A percentile compares a stretch with the other conserved stretches of the same genome.
Evolutionary conservation across 1,140 invertebrate genomes (phyloP).

Genomic region (Lethocerus indicus): DNA sequence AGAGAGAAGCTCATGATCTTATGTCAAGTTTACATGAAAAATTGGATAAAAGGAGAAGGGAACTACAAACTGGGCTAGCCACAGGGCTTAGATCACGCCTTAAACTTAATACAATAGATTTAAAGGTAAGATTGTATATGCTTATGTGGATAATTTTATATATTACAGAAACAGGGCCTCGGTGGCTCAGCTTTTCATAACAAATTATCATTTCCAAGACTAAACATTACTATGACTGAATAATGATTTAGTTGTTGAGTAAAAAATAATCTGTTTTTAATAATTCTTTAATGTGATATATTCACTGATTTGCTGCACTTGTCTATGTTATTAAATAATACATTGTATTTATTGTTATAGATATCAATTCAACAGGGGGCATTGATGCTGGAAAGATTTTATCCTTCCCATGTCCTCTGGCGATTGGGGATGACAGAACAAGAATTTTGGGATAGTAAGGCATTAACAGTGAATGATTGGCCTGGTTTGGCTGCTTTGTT

Average conservation of each 20-base stretch:
- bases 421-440: constrained; percentile 25
- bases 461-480: constrained; percentile 64
- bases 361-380: constrained; percentile 67
- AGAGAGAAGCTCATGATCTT: constrained; percentile 64
- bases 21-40: constrained; percentile 58
- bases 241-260: neutral
- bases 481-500: constrained; percentile 67
- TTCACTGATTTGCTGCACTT: no score
- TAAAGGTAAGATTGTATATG: constrained; percentile 50
- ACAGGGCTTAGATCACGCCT: constrained; percentile 48
- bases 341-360: constrained; percentile 27
- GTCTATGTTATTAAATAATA: neutral
- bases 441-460: constrained; percentile 71
- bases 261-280: neutral
- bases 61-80: constrained; percentile 51
- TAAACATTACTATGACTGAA: neutral
- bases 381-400: constrained; percentile 62
- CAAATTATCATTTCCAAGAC: neutral
- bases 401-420: constrained; percentile 49
- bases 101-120: constrained; percentile 47
- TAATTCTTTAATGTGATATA: no score
- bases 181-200: no score
- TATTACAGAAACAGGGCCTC: no score
- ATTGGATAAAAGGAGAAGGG: constrained; percentile 50
- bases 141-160: no score